Conservation (phyloP, 2,797 vertebrate genomes). For the Salarias fasciatus region DNA sequence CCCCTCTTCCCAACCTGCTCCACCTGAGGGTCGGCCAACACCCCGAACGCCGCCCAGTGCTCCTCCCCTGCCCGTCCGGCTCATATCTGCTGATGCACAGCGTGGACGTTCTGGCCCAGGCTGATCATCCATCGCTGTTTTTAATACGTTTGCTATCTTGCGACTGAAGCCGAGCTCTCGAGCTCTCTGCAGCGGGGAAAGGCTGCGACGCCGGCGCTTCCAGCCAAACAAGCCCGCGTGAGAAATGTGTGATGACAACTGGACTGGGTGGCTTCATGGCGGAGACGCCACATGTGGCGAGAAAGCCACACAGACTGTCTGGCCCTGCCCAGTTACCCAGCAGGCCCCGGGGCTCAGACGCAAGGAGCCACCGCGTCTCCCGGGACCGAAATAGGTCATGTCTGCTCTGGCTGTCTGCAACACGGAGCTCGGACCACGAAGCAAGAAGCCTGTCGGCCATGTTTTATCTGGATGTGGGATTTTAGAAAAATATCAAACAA, state of each 20-base stretch:
- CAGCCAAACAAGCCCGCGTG: slow-evolving; percentile 20
- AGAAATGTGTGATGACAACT: slow-evolving; percentile 35
- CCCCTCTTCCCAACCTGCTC: slow-evolving; percentile 36
- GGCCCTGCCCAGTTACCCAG: slow-evolving; percentile 54
- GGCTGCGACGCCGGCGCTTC: neutral
- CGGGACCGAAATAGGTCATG: slow-evolving; percentile 58
- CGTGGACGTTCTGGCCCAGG: no score
- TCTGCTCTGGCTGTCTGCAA: slow-evolving; percentile 33
- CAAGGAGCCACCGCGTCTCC: slow-evolving; percentile 52
- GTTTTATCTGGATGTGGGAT: slow-evolving; percentile 15
- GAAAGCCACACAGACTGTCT: slow-evolving; percentile 22
- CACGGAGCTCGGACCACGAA: slow-evolving; percentile 14
- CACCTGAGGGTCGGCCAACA: slow-evolving; percentile 54
- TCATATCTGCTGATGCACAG: no score
- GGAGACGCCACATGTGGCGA: slow-evolving; percentile 15
- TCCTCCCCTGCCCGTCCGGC: neutral
- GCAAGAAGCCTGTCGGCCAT: no score
- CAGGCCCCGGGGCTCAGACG: slow-evolving; percentile 67
- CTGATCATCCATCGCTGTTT: no score
- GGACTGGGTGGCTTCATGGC: slow-evolving; percentile 12
- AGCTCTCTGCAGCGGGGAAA: slow-evolving; percentile 2
- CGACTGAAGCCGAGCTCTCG: slow-evolving; percentile 3
- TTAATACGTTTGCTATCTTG: no score
- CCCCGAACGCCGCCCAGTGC: no score
- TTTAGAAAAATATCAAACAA: slow-evolving; percentile 20